phyloP scores from a whole-genome alignment of 2,797 vertebrate species.

The Xenopus petersii region DNA sequence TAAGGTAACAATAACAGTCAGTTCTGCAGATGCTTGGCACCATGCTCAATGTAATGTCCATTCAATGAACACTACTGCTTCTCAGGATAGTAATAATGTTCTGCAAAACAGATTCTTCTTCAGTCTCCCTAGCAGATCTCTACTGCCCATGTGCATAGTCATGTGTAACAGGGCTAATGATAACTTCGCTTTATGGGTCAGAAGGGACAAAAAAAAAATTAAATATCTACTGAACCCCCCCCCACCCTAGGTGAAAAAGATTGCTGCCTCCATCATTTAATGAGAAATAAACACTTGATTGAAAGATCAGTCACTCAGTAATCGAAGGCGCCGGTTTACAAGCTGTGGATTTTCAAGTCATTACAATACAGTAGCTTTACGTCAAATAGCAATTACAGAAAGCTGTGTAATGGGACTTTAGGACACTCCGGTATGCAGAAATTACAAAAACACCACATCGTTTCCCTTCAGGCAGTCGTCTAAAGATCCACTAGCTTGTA shows the following conservation, averaged over 20 bases:
- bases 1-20: too few species aligned
- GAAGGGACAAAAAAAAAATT: too few species aligned
- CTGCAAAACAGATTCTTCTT: neutral
- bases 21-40: too few species aligned
- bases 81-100: too few species aligned
- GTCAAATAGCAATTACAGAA: conserved; percentile 48
- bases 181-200: too few species aligned
- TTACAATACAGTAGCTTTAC: conserved; percentile 44
- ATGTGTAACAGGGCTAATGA: too few species aligned
- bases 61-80: too few species aligned
- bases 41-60: too few species aligned
- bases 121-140: too few species aligned
- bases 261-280: neutral
- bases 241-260: too few species aligned
- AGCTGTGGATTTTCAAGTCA: conserved; percentile 33
- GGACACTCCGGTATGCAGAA: conserved; percentile 39
- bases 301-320: conserved; percentile 35
- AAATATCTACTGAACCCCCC: too few species aligned
- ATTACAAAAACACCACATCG: conserved; percentile 44
- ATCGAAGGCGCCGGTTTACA: conserved; percentile 23
- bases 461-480: conserved; percentile 40
- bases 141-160: too few species aligned
- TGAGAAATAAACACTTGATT: conserved; percentile 5
- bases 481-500: conserved; percentile 46
- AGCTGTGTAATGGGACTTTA: conserved; percentile 48